Percentiles rank a stretch among this genome's conserved stretches.
Evolutionary conservation across 1,140 invertebrate species (phyloP).

Genomic region (Drosophila biarmipes): DNA sequence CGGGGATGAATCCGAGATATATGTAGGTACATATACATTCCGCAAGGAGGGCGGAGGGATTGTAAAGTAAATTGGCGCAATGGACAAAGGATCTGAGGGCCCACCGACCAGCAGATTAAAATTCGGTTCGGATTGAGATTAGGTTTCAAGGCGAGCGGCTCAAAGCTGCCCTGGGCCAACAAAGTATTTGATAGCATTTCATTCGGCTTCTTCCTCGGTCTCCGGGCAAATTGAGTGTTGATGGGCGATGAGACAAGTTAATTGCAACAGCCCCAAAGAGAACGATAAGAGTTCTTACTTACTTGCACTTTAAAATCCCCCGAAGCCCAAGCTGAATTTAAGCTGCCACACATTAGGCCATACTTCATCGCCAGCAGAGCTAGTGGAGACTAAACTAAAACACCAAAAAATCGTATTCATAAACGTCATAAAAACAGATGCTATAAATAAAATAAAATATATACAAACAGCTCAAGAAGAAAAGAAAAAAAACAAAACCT

Average conservation of each 20-base stretch:
- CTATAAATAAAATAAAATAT: constrained; percentile 44
- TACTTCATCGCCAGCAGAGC: constrained; percentile 33
- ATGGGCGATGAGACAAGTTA: constrained; percentile 37
- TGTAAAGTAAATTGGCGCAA: constrained; percentile 72
- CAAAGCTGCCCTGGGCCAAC: constrained; percentile 51
- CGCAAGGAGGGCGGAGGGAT: constrained; percentile 34
- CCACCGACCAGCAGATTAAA: constrained; percentile 70
- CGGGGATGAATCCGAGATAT: background rate
- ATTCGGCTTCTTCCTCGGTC: constrained; percentile 23
- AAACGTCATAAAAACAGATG: constrained; percentile 58
- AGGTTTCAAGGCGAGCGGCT: constrained; percentile 46
- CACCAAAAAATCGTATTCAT: constrained; percentile 25
- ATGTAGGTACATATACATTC: background rate
- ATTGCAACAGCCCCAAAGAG: constrained; percentile 46
- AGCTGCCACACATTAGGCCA: constrained; percentile 55
- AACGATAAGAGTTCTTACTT: constrained; percentile 6
- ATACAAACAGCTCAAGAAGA: constrained; percentile 22
- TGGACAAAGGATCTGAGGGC: constrained; percentile 55
- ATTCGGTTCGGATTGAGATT: constrained; percentile 54
- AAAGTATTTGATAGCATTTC: constrained; percentile 75
- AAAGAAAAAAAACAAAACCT: constrained; percentile 37
- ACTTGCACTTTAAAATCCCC: constrained; percentile 6
- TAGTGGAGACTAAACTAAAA: constrained; percentile 28
- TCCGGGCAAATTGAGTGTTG: constrained; percentile 50
- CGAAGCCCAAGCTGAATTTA: background rate